phyloP scores from a whole-genome alignment of 2,797 vertebrate genomes.

The Furcifer pardalis region DNA sequence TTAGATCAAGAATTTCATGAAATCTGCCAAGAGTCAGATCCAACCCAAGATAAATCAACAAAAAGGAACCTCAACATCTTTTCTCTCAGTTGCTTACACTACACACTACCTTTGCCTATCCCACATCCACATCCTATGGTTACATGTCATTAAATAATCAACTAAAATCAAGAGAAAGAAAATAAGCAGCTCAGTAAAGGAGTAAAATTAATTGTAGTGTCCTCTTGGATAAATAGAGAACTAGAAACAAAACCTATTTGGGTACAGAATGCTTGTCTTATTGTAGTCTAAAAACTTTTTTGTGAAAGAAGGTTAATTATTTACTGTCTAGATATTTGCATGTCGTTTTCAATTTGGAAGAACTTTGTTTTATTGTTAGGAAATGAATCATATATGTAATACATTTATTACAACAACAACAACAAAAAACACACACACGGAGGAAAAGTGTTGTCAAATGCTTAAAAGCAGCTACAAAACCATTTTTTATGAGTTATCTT shows the following conservation, averaged over 20 bases:
- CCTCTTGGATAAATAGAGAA: not conserved
- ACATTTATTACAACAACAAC: not conserved
- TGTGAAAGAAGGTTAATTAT: too few relatives aligned
- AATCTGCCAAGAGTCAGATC: not conserved
- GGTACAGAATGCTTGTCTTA: not conserved
- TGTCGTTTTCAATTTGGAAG: too few relatives aligned
- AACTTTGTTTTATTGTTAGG: too few relatives aligned
- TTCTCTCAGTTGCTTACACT: not conserved
- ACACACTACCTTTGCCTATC: not conserved
- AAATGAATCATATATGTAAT: not conserved
- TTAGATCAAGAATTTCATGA: not conserved
- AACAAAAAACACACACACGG: not conserved
- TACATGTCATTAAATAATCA: not conserved
- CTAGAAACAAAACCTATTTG: not conserved
- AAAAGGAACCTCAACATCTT: not conserved
- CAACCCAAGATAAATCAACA: not conserved
- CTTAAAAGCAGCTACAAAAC: not conserved
- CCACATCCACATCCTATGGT: not conserved
- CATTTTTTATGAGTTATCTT: not conserved
- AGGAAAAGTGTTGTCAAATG: too few relatives aligned
- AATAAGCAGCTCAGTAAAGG: not conserved
- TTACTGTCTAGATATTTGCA: not conserved
- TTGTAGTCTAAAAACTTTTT: not conserved
- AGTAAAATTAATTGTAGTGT: not conserved
- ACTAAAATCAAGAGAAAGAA: not conserved